These are phyloP conservation scores for Ctena decussata DNA, from an alignment of 2,888 invertebrate species.

Conservation along the genomic window DNA sequence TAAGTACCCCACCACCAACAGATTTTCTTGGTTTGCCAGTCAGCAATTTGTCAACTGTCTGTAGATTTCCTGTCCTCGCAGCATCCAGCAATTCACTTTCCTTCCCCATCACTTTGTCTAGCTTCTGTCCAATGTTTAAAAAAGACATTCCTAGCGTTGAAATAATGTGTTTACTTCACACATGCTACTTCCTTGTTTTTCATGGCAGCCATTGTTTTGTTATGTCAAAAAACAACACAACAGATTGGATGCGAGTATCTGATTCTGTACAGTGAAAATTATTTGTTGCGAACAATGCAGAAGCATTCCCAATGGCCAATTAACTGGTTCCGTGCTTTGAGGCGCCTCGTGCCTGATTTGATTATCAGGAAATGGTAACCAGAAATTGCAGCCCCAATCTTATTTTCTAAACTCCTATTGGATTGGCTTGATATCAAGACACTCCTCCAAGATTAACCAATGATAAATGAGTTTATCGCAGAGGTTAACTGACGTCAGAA, in stretches of 20 bases:
- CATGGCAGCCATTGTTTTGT: neutral
- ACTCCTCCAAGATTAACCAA: constrained; percentile 58
- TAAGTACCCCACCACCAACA: constrained; percentile 63
- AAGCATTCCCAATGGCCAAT: neutral
- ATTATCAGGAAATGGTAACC: neutral
- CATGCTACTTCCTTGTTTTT: constrained; percentile 65
- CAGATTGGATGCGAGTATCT: neutral
- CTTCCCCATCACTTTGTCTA: constrained; percentile 92
- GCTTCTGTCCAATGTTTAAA: constrained; percentile 54
- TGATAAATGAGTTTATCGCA: constrained; percentile 33
- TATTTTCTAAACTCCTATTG: neutral
- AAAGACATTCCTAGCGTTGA: constrained; percentile 47
- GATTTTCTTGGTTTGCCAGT: constrained; percentile 85
- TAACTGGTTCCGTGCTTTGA: neutral
- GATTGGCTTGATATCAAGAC: constrained; percentile 41
- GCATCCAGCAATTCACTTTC: constrained; percentile 99
- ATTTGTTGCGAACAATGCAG: neutral
- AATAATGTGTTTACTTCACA: neutral
- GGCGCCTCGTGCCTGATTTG: neutral
- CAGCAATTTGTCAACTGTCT: constrained; percentile 96
- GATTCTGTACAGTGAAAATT: neutral
- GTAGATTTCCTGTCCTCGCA: constrained; percentile 96
- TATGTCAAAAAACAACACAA: neutral
- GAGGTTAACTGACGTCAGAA: constrained; percentile 12
- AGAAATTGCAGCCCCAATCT: neutral